phyloP scores from a whole-genome alignment of 2,888 invertebrate species.

The Pristionchus mayeri region DNA sequence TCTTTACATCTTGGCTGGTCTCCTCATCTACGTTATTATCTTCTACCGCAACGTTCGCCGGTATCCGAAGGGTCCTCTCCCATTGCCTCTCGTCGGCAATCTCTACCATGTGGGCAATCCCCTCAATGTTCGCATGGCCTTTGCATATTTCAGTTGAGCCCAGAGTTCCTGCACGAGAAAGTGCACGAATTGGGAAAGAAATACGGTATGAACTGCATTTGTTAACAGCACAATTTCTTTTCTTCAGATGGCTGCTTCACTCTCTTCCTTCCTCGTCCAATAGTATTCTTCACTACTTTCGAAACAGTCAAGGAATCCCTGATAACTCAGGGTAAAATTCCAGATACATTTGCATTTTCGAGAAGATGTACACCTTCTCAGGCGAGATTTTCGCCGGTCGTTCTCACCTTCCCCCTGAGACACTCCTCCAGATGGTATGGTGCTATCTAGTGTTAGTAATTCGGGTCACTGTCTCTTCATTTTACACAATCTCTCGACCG shows the following conservation, averaged over 20 bases:
- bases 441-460: not conserved
- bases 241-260: slow-evolving; percentile 33
- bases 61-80: not conserved
- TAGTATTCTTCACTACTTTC: slow-evolving; percentile 27
- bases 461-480: no score
- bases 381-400: slow-evolving; percentile 54
- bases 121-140: not conserved
- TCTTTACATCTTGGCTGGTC: not conserved
- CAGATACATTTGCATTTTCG: no score
- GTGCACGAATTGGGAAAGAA: slow-evolving; percentile 35
- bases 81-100: not conserved
- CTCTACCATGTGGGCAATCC: not conserved
- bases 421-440: not conserved
- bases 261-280: slow-evolving; percentile 12
- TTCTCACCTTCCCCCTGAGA: slow-evolving; percentile 53
- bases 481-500: no score
- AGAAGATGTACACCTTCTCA: no score
- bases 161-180: not conserved
- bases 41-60: not conserved
- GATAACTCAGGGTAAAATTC: not conserved
- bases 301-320: slow-evolving; percentile 3
- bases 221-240: not conserved
- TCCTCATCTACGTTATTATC: not conserved
- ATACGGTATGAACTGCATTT: not conserved
- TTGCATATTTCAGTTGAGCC: not conserved